A percentile compares a stretch with the other conserved stretches of the same genome.
Evolutionary conservation across 2,113 vertebrate genomes (phyloP).

Genomic region (Heterotis niloticus): DNA sequence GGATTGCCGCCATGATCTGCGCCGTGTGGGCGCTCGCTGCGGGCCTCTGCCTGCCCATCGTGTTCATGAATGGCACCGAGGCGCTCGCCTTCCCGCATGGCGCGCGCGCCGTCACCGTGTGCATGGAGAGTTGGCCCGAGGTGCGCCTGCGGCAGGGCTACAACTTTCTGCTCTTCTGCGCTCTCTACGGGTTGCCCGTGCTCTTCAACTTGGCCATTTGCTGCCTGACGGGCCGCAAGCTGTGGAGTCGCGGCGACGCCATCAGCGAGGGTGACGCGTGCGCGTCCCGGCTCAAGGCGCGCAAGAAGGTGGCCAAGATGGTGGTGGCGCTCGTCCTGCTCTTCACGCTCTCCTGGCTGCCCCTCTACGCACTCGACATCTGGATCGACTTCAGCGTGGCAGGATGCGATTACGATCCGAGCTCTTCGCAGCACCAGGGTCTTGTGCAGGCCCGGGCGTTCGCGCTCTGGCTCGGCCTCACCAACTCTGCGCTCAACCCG

Average conservation of each 20-base stretch:
- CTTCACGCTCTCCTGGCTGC: slow-evolving; percentile 58
- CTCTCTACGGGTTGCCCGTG: slow-evolving; percentile 56
- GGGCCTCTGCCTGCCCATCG: slow-evolving; percentile 49
- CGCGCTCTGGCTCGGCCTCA: slow-evolving; percentile 60
- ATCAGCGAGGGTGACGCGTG: slow-evolving; percentile 38
- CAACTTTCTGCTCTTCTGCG: slow-evolving; percentile 60
- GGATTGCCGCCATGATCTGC: slow-evolving; percentile 50
- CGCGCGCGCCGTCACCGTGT: slow-evolving; percentile 44
- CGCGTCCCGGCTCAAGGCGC: slow-evolving; percentile 44
- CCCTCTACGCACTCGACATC: slow-evolving; percentile 57
- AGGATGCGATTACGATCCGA: slow-evolving; percentile 25
- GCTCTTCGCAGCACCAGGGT: slow-evolving; percentile 47
- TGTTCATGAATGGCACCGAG: slow-evolving; percentile 56
- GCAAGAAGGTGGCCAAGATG: slow-evolving; percentile 60
- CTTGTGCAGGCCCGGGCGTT: slow-evolving; percentile 54
- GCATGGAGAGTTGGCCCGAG: slow-evolving; percentile 58
- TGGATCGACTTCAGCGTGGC: slow-evolving; percentile 59
- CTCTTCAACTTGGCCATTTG: slow-evolving; percentile 58
- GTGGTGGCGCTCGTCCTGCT: slow-evolving; percentile 58
- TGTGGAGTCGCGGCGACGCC: slow-evolving; percentile 44
- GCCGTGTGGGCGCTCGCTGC: slow-evolving; percentile 55
- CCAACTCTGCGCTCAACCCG: slow-evolving; percentile 60
- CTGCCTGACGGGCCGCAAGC: slow-evolving; percentile 49
- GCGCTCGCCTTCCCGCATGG: slow-evolving; percentile 48
- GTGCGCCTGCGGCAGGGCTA: slow-evolving; percentile 52